A percentile compares a stretch with the other conserved stretches of the same genome.
These are phyloP conservation scores for Lepas anatifera DNA, from an alignment of 2,888 invertebrate species.

Conservation along the genomic window DNA sequence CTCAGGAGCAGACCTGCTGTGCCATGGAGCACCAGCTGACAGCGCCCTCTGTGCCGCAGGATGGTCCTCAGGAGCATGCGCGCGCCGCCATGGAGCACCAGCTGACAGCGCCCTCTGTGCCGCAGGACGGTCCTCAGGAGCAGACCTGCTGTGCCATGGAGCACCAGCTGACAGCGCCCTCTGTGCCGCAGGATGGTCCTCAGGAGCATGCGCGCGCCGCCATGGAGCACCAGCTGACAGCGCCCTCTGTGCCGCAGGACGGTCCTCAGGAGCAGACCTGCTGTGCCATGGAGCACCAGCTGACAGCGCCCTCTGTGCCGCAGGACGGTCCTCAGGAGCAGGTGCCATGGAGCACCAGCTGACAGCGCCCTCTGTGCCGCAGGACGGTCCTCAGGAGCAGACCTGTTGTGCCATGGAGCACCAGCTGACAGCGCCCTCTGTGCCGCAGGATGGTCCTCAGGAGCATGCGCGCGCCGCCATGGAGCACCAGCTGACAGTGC, in stretches of 20 bases:
- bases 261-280: slow-evolving; percentile 42
- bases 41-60: not conserved
- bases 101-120: not conserved
- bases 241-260: slow-evolving; percentile 29
- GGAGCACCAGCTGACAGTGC: not conserved
- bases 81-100: too few species aligned
- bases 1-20: too few species aligned
- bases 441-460: not conserved
- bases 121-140: too few species aligned
- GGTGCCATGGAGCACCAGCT: too few species aligned
- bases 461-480: too few species aligned
- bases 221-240: not conserved
- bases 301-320: slow-evolving; percentile 83
- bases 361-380: too few species aligned
- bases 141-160: too few species aligned
- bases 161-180: not conserved
- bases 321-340: too few species aligned
- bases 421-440: not conserved
- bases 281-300: slow-evolving; percentile 80
- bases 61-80: too few species aligned
- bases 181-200: slow-evolving; percentile 31
- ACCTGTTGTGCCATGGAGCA: too few species aligned
- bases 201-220: not conserved
- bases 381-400: too few species aligned
- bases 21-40: not conserved